Percentiles rank a stretch among this genome's conserved stretches.
phyloP scores from a whole-genome alignment of 2,113 vertebrate genomes.

The Scolopax mira region DNA sequence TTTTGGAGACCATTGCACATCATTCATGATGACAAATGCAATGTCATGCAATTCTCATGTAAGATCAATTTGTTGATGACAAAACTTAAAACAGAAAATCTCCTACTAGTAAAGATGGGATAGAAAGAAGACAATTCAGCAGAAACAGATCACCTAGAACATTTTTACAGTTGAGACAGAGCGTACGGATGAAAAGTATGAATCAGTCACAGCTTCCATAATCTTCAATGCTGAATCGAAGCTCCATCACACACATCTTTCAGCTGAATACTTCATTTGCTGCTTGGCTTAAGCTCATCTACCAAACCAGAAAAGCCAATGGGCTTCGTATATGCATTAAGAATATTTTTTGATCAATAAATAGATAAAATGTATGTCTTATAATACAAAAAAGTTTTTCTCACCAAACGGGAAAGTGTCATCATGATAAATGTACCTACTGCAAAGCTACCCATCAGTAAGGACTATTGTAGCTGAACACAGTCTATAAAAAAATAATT shows the following conservation, averaged over 20 bases:
- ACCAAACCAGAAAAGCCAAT: neutral
- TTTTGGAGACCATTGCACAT: neutral
- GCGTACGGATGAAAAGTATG: neutral
- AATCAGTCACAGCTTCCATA: neutral
- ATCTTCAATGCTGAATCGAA: neutral
- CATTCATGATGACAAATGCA: neutral
- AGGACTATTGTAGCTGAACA: neutral
- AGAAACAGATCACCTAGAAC: neutral
- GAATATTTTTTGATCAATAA: neutral
- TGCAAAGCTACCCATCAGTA: neutral
- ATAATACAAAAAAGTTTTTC: neutral
- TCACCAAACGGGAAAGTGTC: neutral
- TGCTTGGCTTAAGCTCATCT: neutral
- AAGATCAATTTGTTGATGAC: neutral
- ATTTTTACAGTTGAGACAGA: neutral
- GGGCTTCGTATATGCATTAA: neutral
- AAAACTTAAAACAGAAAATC: neutral
- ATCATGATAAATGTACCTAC: neutral
- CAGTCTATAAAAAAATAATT: neutral
- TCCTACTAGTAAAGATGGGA: neutral
- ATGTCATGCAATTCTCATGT: neutral
- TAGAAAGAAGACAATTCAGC: neutral
- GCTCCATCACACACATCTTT: neutral
- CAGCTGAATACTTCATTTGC: neutral
- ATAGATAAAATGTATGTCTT: neutral